Conservation (phyloP, 1,140 invertebrate species). For the Nasonia giraulti region DNA sequence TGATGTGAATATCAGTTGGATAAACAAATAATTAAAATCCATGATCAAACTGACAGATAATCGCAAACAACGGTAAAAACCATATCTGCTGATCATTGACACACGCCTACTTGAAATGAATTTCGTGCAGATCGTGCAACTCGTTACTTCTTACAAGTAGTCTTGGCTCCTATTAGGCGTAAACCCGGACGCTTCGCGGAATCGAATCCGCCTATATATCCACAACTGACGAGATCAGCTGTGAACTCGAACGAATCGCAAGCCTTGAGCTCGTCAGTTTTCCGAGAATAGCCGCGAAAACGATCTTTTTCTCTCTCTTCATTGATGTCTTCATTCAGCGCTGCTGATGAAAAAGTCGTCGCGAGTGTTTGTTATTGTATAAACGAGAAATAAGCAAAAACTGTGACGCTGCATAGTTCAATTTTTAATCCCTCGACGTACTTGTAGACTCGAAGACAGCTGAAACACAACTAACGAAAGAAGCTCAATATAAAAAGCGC, state of each 20-base stretch:
- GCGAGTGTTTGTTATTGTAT: no score
- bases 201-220: not conserved
- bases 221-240: not conserved
- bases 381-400: no score
- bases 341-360: constrained; percentile 22
- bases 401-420: no score
- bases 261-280: not conserved
- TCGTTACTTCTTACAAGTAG: no score
- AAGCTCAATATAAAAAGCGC: constrained; percentile 58
- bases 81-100: no score
- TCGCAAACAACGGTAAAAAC: no score
- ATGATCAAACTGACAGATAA: no score
- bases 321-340: constrained; percentile 62
- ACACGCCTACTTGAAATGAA: no score
- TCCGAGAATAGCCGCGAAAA: constrained; percentile 2
- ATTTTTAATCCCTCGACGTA: not conserved
- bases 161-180: no score
- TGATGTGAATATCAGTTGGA: no score
- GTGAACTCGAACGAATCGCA: constrained; percentile 15
- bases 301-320: not conserved
- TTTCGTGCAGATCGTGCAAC: no score
- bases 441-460: not conserved
- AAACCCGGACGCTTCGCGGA: not conserved
- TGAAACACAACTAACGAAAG: constrained; percentile 15
- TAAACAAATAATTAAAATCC: no score